phyloP scores from a whole-genome alignment of 2,888 invertebrate species.

The Listrodromus nycthemerus region DNA sequence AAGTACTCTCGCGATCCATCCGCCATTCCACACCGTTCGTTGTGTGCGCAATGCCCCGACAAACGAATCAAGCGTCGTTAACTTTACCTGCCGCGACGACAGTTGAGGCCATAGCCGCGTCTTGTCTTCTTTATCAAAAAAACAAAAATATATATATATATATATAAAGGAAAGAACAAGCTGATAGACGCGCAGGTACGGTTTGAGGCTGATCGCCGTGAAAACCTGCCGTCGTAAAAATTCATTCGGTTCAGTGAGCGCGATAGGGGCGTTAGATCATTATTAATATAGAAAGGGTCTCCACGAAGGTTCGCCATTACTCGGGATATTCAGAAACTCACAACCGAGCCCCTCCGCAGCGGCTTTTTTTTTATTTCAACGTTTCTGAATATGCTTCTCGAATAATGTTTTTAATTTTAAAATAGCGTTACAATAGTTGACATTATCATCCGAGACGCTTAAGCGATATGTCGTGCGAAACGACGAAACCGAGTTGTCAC shows the following conservation, averaged over 20 bases:
- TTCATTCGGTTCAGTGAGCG: conserved; percentile 27
- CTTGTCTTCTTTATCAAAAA: conserved; percentile 36
- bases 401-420: conserved; percentile 73
- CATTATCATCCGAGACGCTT: conserved; percentile 50
- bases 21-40: conserved; percentile 59
- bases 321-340: conserved; percentile 78
- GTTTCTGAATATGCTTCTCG: conserved; percentile 76
- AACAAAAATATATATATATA: not conserved
- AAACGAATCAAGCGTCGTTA: conserved; percentile 52
- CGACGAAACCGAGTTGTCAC: conserved; percentile 36
- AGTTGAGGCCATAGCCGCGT: conserved; percentile 62
- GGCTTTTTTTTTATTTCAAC: not conserved
- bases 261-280: conserved; percentile 48
- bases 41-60: conserved; percentile 44
- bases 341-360: conserved; percentile 44
- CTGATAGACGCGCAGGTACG: conserved; percentile 31
- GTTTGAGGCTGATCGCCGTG: conserved; percentile 38
- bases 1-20: conserved; percentile 52
- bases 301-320: conserved; percentile 72
- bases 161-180: conserved; percentile 21
- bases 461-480: conserved; percentile 37
- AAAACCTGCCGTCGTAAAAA: conserved; percentile 34
- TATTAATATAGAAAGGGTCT: conserved; percentile 70
- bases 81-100: conserved; percentile 58
- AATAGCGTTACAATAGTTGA: conserved; percentile 69